These are phyloP conservation scores for Pardosa pseudoannulata DNA, from an alignment of 2,888 invertebrate species.

Conservation along the genomic window DNA sequence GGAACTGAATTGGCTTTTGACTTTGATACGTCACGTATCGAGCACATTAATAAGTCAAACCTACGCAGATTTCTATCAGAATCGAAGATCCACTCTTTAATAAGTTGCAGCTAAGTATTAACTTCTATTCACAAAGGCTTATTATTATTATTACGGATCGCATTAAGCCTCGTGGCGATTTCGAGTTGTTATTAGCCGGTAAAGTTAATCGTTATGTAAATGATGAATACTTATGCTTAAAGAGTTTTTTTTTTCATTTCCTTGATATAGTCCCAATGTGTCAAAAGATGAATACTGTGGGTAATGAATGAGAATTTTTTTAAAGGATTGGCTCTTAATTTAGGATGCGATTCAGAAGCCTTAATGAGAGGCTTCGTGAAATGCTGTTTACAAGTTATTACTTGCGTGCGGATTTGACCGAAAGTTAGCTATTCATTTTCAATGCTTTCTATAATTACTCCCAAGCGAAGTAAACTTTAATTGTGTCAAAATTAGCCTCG, in stretches of 20 bases:
- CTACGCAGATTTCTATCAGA: not conserved
- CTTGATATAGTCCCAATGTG: slow-evolving; percentile 2
- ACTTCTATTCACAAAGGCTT: too few relatives aligned
- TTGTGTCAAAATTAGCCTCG: too few relatives aligned
- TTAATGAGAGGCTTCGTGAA: too few relatives aligned
- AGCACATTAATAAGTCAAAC: not conserved
- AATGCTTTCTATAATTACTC: too few relatives aligned
- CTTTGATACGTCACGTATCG: not conserved
- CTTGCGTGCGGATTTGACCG: too few relatives aligned
- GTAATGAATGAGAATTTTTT: not conserved
- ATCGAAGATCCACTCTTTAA: not conserved
- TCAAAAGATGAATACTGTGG: not conserved
- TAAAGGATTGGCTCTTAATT: not conserved
- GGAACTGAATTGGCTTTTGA: too few relatives aligned
- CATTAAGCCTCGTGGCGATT: too few relatives aligned
- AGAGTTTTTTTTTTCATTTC: not conserved
- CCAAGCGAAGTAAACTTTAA: too few relatives aligned
- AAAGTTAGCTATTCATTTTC: too few relatives aligned
- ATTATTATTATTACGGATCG: not conserved
- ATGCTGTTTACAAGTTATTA: too few relatives aligned
- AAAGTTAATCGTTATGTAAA: not conserved
- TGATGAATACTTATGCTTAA: not conserved
- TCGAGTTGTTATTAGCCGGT: too few relatives aligned
- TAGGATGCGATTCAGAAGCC: too few relatives aligned
- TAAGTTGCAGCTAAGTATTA: not conserved